Conservation (phyloP, 2,888 invertebrate genomes). For the Trichopoda pennipes region DNA sequence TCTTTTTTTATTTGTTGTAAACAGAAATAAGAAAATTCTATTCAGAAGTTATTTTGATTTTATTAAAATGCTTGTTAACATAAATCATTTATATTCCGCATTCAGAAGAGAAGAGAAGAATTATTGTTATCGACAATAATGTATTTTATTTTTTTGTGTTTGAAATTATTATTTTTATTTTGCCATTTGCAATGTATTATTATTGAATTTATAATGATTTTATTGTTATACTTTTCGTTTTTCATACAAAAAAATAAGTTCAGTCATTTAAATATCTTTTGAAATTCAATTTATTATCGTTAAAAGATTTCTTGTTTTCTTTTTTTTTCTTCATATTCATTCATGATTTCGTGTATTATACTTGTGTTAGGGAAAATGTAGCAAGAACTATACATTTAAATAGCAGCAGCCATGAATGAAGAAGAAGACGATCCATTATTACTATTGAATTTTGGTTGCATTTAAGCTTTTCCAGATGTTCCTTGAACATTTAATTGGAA, state of each 20-base stretch:
- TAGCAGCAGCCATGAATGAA: background rate
- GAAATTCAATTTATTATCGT: constrained; percentile 60
- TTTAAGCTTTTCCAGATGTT: constrained; percentile 66
- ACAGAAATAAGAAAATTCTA: background rate
- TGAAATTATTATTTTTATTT: constrained; percentile 48
- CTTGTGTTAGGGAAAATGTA: constrained; percentile 22
- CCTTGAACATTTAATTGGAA: constrained; percentile 20
- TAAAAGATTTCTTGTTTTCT: constrained; percentile 3
- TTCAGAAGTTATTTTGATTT: background rate
- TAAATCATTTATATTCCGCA: constrained; percentile 38
- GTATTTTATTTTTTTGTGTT: constrained; percentile 11
- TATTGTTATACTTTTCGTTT: constrained; percentile 26
- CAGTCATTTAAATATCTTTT: constrained; percentile 42
- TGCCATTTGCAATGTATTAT: constrained; percentile 37
- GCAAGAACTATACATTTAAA: background rate
- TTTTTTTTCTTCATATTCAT: background rate
- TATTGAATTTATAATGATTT: constrained; percentile 54
- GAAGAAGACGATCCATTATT: constrained; percentile 26
- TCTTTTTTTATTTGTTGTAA: constrained; percentile 10
- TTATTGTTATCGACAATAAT: constrained; percentile 11
- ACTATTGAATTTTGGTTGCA: constrained; percentile 64
- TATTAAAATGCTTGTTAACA: constrained; percentile 6
- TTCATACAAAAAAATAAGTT: constrained; percentile 18
- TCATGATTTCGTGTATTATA: background rate
- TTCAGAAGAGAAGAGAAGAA: background rate